These are phyloP conservation scores for Rhynchotus rufescens DNA, from an alignment of 2,797 vertebrate genomes.

Conservation along the genomic window DNA sequence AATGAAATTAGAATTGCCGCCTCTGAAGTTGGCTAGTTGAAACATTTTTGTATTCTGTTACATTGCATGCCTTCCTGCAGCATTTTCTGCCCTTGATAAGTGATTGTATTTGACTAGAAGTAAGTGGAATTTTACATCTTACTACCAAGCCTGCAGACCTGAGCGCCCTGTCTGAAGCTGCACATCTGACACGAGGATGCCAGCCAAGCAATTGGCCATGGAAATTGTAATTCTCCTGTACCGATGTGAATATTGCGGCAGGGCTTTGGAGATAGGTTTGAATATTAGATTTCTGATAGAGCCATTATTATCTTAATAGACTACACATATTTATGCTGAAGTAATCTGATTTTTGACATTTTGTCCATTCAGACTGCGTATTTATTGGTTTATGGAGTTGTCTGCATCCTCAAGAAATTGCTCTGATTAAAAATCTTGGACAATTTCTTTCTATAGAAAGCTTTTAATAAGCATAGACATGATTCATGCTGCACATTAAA, in stretches of 20 bases:
- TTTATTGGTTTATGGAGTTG: constrained; percentile 22
- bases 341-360: not conserved
- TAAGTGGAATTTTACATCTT: not conserved
- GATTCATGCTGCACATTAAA: constrained; percentile 29
- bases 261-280: not conserved
- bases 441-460: constrained; percentile 33
- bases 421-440: constrained; percentile 53
- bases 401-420: not conserved
- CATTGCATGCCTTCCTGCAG: not conserved
- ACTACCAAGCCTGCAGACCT: not conserved
- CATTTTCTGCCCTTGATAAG: no score
- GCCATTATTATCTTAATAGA: not conserved
- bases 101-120: not conserved
- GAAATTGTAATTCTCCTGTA: not conserved
- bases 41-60: not conserved
- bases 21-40: not conserved
- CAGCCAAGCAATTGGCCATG: not conserved
- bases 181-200: not conserved
- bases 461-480: constrained; percentile 44
- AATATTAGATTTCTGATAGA: not conserved
- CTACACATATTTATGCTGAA: not conserved
- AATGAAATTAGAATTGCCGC: not conserved
- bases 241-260: not conserved
- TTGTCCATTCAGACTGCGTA: constrained; percentile 1
- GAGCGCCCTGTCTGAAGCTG: not conserved